phyloP scores from a whole-genome alignment of 2,888 invertebrate species.

The Drosophila meridionalis region DNA sequence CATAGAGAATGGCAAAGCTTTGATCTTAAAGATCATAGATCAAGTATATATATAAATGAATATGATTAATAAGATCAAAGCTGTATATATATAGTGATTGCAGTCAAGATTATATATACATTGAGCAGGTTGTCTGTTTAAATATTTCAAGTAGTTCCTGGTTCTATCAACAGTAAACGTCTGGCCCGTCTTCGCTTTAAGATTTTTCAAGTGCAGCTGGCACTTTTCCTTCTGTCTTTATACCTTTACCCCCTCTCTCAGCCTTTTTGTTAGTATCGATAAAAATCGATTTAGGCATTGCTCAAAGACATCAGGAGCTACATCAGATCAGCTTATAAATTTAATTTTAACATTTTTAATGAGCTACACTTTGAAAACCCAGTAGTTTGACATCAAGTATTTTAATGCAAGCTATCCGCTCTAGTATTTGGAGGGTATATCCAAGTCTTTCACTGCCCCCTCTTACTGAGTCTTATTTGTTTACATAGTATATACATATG shows the following conservation, averaged over 20 bases:
- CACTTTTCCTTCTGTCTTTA: too few species aligned
- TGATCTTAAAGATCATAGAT: not conserved
- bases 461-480: accelerated
- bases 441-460: accelerated
- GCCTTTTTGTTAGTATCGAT: not conserved
- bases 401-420: not conserved
- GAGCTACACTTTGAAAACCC: too few species aligned
- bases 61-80: not conserved
- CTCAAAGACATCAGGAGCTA: not conserved
- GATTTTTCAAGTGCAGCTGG: too few species aligned
- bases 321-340: too few species aligned
- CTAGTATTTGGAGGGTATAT: not conserved
- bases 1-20: not conserved
- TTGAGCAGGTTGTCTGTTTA: not conserved
- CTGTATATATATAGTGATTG: not conserved
- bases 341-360: too few species aligned
- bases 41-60: not conserved
- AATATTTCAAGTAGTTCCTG: not conserved
- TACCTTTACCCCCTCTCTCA: too few species aligned
- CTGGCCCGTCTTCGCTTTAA: too few species aligned
- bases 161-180: not conserved
- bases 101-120: not conserved
- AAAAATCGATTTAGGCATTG: not conserved
- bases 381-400: too few species aligned
- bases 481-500: not conserved